Evolutionary conservation across 2,797 vertebrate species (phyloP).

Genomic region (Triplophysa yarkandensis): DNA sequence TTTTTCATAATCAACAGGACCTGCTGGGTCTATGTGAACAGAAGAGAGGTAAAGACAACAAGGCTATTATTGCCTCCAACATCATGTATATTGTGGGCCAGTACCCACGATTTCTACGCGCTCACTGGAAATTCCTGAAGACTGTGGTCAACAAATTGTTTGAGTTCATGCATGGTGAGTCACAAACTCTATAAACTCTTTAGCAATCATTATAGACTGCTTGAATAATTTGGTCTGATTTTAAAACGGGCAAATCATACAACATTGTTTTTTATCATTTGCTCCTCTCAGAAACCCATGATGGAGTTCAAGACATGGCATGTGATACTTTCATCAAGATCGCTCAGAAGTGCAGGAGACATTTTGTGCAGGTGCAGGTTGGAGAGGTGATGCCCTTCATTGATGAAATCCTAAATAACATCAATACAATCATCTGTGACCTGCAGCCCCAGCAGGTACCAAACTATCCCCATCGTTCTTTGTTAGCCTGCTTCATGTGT

Average conservation of each 20-base stretch:
- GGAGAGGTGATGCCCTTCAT: conserved; percentile 99
- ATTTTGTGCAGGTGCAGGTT: conserved; percentile 98
- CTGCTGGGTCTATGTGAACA: conserved; percentile 96
- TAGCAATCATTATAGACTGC: not conserved
- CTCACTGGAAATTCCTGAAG: conserved; percentile 99
- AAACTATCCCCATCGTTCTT: not conserved
- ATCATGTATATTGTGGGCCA: conserved; percentile 99
- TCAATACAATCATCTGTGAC: conserved; percentile 99
- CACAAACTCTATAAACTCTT: not conserved
- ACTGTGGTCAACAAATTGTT: conserved; percentile 98
- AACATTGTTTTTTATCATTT: not conserved
- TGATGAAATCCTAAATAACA: conserved; percentile 98
- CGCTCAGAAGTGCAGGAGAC: conserved; percentile 96
- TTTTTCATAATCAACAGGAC: conserved; percentile 74
- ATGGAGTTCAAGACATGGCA: conserved; percentile 99
- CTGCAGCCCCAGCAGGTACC: conserved; percentile 92
- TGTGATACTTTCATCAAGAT: conserved; percentile 99
- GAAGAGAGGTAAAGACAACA: conserved; percentile 98
- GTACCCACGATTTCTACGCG: conserved; percentile 94
- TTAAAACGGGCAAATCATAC: conserved; percentile 2
- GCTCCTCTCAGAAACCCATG: conserved; percentile 87
- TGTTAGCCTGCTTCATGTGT: not conserved
- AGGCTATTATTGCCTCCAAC: conserved; percentile 98
- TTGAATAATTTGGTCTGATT: conserved; percentile 3
- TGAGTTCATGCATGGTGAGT: conserved; percentile 98